Percentiles rank a stretch among this genome's conserved stretches.
Evolutionary conservation across 2,888 invertebrate genomes (phyloP).

Genomic region (Hermaeophaga mercurialis): DNA sequence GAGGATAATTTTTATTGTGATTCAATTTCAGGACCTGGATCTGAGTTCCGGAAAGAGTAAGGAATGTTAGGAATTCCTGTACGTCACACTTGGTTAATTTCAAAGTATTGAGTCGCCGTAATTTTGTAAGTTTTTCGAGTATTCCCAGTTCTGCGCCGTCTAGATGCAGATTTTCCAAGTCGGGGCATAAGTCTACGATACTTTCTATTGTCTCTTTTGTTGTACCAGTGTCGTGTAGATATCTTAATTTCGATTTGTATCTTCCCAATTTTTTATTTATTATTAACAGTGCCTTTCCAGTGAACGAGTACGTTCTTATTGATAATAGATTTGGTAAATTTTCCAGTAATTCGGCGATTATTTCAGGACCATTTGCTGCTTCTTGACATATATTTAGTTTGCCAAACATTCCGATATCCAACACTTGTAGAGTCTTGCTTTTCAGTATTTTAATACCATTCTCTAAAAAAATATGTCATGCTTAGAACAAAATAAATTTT

Average conservation of each 20-base stretch:
- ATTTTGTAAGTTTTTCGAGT: conserved; percentile 59
- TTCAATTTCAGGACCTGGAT: conserved; percentile 50
- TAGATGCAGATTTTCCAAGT: conserved; percentile 68
- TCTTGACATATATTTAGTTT: conserved; percentile 69
- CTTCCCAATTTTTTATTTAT: conserved; percentile 62
- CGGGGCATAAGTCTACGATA: conserved; percentile 66
- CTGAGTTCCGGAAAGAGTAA: conserved; percentile 56
- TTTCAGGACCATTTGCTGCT: conserved; percentile 53
- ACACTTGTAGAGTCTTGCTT: conserved; percentile 58
- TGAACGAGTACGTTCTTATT: conserved; percentile 70
- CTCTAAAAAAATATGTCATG: conserved; percentile 8
- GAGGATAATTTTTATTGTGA: conserved; percentile 43
- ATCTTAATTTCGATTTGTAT: conserved; percentile 68
- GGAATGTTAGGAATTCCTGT: conserved; percentile 64
- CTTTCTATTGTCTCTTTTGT: conserved; percentile 64
- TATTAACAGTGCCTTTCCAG: conserved; percentile 66
- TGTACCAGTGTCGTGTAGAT: conserved; percentile 70
- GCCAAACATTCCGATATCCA: conserved; percentile 73
- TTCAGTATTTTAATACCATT: conserved; percentile 58
- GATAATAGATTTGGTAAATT: conserved; percentile 68
- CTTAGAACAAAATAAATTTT: too few species aligned
- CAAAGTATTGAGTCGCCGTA: conserved; percentile 60
- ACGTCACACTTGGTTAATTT: conserved; percentile 56
- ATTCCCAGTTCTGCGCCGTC: conserved; percentile 61
- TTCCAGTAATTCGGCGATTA: conserved; percentile 67